phyloP scores from a whole-genome alignment of 2,113 vertebrate genomes.

The Trichomycterus rosablanca region DNA sequence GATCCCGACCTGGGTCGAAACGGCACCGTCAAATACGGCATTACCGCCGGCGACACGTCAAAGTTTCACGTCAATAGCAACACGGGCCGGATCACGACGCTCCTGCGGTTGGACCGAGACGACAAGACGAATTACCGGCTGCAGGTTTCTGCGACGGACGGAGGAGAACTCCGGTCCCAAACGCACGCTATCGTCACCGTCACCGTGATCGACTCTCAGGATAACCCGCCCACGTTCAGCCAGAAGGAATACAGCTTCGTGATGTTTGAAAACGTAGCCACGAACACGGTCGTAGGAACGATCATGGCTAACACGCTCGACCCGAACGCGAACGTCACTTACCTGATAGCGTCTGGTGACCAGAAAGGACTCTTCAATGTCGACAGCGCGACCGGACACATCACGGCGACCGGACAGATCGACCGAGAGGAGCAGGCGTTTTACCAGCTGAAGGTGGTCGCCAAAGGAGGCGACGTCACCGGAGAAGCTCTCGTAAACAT shows the following conservation, averaged over 20 bases:
- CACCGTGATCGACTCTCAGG: constrained; percentile 91
- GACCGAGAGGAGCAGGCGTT: constrained; percentile 90
- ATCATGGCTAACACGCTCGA: constrained; percentile 88
- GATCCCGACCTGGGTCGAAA: constrained; percentile 88
- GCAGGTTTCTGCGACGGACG: constrained; percentile 84
- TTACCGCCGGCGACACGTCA: constrained; percentile 83
- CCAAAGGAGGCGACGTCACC: constrained; percentile 83
- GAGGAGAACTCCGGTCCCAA: constrained; percentile 80
- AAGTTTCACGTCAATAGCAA: constrained; percentile 84
- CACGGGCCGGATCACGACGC: constrained; percentile 82
- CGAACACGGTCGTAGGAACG: constrained; percentile 80
- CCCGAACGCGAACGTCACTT: constrained; percentile 90
- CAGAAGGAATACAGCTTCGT: constrained; percentile 89
- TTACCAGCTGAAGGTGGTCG: constrained; percentile 89
- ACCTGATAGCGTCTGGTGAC: constrained; percentile 89
- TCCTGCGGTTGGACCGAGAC: constrained; percentile 85
- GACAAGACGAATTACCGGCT: constrained; percentile 91
- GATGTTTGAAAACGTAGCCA: constrained; percentile 90
- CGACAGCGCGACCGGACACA: constrained; percentile 73
- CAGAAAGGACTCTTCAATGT: constrained; percentile 84
- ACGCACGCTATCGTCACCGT: constrained; percentile 88
- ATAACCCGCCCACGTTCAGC: constrained; percentile 88
- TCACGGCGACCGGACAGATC: constrained; percentile 79
- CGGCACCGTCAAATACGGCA: constrained; percentile 84
- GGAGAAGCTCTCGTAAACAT: constrained; percentile 88